Evolutionary conservation across 2,797 vertebrate genomes (phyloP).

Genomic region (Perodicticus potto): DNA sequence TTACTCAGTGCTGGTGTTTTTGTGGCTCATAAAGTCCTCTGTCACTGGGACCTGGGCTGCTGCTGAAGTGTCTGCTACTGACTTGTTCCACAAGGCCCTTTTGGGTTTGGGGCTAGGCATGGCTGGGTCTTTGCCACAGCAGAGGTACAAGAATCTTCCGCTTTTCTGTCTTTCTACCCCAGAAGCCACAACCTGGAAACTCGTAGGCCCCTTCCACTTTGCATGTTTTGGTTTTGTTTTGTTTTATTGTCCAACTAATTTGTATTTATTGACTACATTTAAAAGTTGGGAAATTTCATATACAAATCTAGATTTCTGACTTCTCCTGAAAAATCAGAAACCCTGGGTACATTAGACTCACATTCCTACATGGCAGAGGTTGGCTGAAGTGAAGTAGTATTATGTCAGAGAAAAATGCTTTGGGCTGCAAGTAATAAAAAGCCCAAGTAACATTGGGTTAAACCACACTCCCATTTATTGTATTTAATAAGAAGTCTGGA

Average conservation of each 20-base stretch:
- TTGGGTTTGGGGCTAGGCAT: neutral
- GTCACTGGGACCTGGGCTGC: neutral
- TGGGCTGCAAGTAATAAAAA: neutral
- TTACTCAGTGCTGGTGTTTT: neutral
- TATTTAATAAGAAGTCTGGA: constrained; percentile 13
- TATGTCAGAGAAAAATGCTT: neutral
- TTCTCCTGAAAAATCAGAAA: neutral
- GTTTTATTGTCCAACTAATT: neutral
- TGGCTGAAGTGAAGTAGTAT: neutral
- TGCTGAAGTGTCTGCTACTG: neutral
- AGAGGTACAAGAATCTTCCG: neutral
- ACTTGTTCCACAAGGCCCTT: neutral
- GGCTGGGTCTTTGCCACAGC: neutral
- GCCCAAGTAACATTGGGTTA: neutral
- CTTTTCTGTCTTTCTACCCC: neutral
- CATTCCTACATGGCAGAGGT: neutral
- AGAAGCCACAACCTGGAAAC: neutral
- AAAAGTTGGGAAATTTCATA: neutral
- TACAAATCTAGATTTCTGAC: neutral
- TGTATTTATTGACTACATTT: neutral
- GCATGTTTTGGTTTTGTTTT: neutral
- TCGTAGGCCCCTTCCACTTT: neutral
- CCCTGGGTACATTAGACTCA: neutral
- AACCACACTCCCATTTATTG: neutral
- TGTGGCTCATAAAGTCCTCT: neutral